These are phyloP conservation scores for Oxyruncus cristatus DNA, from an alignment of 2,113 vertebrate species.

Conservation along the genomic window DNA sequence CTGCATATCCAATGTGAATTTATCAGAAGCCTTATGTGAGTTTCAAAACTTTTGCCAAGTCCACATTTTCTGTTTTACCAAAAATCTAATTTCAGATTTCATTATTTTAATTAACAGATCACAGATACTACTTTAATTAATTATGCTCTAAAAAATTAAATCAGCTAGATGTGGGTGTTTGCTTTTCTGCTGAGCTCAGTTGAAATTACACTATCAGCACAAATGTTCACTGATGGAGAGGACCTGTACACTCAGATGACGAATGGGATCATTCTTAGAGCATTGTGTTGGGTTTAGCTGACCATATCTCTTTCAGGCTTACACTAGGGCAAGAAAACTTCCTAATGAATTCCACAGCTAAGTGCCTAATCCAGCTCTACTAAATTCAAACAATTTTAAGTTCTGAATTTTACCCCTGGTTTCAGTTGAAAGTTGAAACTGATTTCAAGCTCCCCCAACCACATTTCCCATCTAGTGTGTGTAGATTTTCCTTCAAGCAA, in stretches of 20 bases:
- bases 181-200: slow-evolving; percentile 48
- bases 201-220: slow-evolving; percentile 22
- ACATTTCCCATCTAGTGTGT: background rate
- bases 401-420: background rate
- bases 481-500: background rate
- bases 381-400: background rate
- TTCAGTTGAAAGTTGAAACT: background rate
- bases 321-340: background rate
- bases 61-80: slow-evolving; percentile 48
- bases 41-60: slow-evolving; percentile 66
- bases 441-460: background rate
- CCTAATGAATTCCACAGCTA: background rate
- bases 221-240: background rate
- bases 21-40: slow-evolving; percentile 60
- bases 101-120: slow-evolving; percentile 71
- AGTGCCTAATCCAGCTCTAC: background rate
- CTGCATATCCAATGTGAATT: slow-evolving; percentile 37
- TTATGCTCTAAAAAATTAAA: slow-evolving; percentile 60
- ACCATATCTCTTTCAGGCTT: background rate
- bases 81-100: slow-evolving; percentile 65
- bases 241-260: background rate
- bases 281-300: background rate
- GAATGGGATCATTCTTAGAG: background rate
- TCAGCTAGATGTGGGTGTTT: slow-evolving; percentile 28
- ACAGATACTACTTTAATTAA: slow-evolving; percentile 70